Conservation (phyloP, 1,140 invertebrate genomes). For the Vanessa tameamea region DNA sequence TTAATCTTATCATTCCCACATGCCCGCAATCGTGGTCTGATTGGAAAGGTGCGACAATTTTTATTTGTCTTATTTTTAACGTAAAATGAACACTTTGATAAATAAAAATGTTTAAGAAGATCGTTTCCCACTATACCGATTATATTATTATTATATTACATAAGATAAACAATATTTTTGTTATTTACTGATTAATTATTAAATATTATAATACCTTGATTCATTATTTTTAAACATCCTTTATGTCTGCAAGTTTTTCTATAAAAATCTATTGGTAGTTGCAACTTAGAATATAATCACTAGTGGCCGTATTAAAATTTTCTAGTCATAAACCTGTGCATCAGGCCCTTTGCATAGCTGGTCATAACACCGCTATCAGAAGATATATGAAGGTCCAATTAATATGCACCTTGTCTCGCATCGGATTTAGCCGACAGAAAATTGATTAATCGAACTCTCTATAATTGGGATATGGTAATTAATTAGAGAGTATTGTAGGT, state of each 20-base stretch:
- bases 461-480: conserved; percentile 67
- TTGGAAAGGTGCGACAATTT: conserved; percentile 36
- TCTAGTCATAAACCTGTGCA: conserved; percentile 23
- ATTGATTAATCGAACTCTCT: conserved; percentile 59
- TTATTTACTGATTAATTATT: no score
- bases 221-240: no score
- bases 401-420: conserved; percentile 59
- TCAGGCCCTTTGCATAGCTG: conserved; percentile 27
- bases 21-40: conserved; percentile 38
- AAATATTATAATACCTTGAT: no score
- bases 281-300: neutral
- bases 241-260: neutral
- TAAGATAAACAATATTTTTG: no score
- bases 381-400: conserved; percentile 64
- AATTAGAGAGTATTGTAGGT: conserved; percentile 52
- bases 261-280: neutral
- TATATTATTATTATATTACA: no score
- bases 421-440: conserved; percentile 51
- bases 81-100: neutral
- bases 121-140: neutral
- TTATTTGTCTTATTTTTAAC: conserved; percentile 29
- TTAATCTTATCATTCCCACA: conserved; percentile 34
- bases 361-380: conserved; percentile 40
- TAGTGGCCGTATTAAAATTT: conserved; percentile 13
- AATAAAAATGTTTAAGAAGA: neutral